phyloP scores from a whole-genome alignment of 2,888 invertebrate genomes.

The Athalia cordata region DNA sequence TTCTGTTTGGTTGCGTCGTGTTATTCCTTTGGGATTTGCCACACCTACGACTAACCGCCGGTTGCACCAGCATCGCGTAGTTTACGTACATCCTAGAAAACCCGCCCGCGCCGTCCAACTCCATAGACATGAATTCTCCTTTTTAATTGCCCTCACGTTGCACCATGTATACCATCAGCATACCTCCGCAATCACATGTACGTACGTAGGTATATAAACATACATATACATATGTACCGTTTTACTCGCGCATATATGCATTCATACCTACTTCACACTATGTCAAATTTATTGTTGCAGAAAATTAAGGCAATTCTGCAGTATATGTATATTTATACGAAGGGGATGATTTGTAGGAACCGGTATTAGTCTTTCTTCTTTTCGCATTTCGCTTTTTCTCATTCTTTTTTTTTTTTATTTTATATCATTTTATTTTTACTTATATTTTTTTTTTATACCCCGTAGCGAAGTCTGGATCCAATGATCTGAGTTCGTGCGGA shows the following conservation, averaged over 20 bases:
- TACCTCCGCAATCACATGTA: conserved; percentile 16
- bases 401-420: background rate
- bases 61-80: background rate
- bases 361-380: background rate
- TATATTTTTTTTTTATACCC: conserved; percentile 2
- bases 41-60: too few species aligned
- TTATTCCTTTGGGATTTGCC: too few species aligned
- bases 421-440: background rate
- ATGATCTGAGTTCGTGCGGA: conserved; percentile 21
- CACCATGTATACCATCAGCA: background rate
- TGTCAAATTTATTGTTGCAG: too few species aligned
- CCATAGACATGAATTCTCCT: background rate
- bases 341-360: background rate
- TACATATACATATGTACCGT: background rate
- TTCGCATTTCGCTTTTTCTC: background rate
- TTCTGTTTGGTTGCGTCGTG: too few species aligned
- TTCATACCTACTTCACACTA: too few species aligned
- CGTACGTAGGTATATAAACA: background rate
- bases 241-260: background rate
- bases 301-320: too few species aligned
- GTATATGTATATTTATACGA: background rate
- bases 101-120: background rate
- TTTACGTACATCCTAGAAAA: background rate
- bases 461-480: conserved; percentile 25
- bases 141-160: conserved; percentile 25